Percentiles rank a stretch among this genome's conserved stretches.
Conservation (phyloP, 1,140 invertebrate species). For the Eumeta japonica region DNA sequence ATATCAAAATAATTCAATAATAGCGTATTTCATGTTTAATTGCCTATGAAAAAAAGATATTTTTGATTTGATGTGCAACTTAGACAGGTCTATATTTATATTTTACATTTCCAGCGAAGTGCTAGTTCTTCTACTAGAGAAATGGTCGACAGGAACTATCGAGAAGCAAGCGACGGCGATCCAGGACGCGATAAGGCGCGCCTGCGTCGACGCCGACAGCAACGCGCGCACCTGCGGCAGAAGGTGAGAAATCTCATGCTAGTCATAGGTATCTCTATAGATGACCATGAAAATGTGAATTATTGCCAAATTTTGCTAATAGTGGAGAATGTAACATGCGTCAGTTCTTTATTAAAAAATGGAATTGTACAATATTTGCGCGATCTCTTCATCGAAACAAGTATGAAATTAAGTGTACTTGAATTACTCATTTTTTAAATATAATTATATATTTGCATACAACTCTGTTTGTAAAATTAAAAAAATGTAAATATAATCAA, state of each 20-base stretch:
- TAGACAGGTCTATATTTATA: too few species aligned
- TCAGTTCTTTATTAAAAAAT: neutral
- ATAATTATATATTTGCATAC: too few species aligned
- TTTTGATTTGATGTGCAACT: too few species aligned
- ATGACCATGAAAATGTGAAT: neutral
- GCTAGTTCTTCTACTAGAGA: conserved; percentile 78
- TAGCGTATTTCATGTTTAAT: too few species aligned
- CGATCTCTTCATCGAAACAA: too few species aligned
- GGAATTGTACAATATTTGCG: too few species aligned
- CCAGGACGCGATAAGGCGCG: conserved; percentile 84
- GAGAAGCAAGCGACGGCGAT: conserved; percentile 79
- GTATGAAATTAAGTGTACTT: too few species aligned
- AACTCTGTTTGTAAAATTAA: too few species aligned
- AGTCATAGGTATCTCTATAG: neutral
- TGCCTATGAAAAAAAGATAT: too few species aligned
- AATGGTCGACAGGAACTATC: conserved; percentile 79
- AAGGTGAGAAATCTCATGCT: conserved; percentile 60
- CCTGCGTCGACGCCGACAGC: conserved; percentile 88
- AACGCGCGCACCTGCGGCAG: conserved; percentile 77
- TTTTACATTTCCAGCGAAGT: conserved; percentile 68
- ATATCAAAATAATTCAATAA: too few species aligned
- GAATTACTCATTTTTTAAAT: too few species aligned
- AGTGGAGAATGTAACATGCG: neutral
- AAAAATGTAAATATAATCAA: too few species aligned
- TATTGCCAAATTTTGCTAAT: neutral